These are phyloP conservation scores for Amblyopsis hoosieri DNA, from an alignment of 2,797 vertebrate genomes.

Conservation along the genomic window DNA sequence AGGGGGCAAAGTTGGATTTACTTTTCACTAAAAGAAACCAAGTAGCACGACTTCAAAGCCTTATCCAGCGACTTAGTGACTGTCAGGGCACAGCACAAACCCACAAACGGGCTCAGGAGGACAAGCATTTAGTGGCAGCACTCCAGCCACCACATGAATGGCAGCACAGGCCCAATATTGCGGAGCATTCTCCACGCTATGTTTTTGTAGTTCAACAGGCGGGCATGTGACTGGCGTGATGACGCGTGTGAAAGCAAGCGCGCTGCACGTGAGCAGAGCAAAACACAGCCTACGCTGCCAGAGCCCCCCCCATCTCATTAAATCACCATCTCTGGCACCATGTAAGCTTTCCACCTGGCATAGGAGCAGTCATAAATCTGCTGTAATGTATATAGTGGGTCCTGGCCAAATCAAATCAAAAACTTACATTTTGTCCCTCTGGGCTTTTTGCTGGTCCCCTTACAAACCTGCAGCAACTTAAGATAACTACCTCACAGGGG, in stretches of 20 bases:
- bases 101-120: slow-evolving; percentile 41
- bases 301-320: slow-evolving; percentile 22
- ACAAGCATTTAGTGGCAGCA: slow-evolving; percentile 28
- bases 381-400: slow-evolving; percentile 40
- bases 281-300: neutral
- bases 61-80: slow-evolving; percentile 60
- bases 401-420: slow-evolving; percentile 53
- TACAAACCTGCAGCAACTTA: slow-evolving; percentile 42
- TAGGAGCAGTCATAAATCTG: slow-evolving; percentile 39
- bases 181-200: neutral
- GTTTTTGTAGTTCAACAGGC: neutral
- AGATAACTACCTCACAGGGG: slow-evolving; percentile 48
- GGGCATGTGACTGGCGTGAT: neutral
- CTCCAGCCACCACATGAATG: slow-evolving; percentile 24
- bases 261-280: slow-evolving; percentile 4
- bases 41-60: slow-evolving; percentile 76
- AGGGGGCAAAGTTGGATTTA: slow-evolving; percentile 62
- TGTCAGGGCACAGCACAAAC: slow-evolving; percentile 43
- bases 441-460: slow-evolving; percentile 35
- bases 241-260: slow-evolving; percentile 17
- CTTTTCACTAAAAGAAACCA: slow-evolving; percentile 73
- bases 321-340: slow-evolving; percentile 20
- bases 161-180: slow-evolving; percentile 1
- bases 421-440: slow-evolving; percentile 27
- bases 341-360: slow-evolving; percentile 25